phyloP scores from a whole-genome alignment of 1,140 invertebrate species.

The Conus ventricosus region DNA sequence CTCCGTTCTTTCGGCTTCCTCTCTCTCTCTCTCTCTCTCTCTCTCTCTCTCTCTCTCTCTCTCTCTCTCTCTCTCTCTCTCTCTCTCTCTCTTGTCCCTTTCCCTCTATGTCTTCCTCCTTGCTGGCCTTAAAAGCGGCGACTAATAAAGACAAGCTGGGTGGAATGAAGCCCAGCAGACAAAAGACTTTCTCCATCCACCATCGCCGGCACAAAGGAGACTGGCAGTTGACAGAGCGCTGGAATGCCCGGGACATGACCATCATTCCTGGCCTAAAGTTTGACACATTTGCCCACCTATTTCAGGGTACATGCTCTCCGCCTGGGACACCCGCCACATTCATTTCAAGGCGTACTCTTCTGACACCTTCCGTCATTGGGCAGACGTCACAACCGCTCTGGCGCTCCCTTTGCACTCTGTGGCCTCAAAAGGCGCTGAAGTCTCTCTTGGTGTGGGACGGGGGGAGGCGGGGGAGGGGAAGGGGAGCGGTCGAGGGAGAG shows the following conservation, averaged over 20 bases:
- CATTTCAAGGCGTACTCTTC: background rate
- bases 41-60: background rate
- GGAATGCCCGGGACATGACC: constrained; percentile 4
- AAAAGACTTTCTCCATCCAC: background rate
- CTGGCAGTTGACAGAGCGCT: constrained; percentile 26
- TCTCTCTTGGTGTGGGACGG: too few relatives aligned
- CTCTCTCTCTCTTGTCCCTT: background rate
- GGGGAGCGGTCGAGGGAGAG: too few relatives aligned
- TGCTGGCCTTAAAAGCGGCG: too few relatives aligned
- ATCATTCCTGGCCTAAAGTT: background rate
- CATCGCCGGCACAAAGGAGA: background rate
- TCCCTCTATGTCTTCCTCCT: too few relatives aligned
- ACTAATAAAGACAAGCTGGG: too few relatives aligned
- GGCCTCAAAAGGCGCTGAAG: background rate
- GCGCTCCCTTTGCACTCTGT: background rate
- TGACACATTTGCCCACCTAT: constrained; percentile 22
- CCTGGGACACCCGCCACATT: background rate
- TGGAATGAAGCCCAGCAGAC: too few relatives aligned
- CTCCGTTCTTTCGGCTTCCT: too few relatives aligned
- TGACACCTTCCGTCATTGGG: background rate
- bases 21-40: background rate
- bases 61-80: background rate
- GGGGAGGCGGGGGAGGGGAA: too few relatives aligned
- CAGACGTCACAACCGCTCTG: background rate
- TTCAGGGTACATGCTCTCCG: background rate